Evolutionary conservation across 1,140 invertebrate species (phyloP).

Genomic region (Temnothorax nylanderi): DNA sequence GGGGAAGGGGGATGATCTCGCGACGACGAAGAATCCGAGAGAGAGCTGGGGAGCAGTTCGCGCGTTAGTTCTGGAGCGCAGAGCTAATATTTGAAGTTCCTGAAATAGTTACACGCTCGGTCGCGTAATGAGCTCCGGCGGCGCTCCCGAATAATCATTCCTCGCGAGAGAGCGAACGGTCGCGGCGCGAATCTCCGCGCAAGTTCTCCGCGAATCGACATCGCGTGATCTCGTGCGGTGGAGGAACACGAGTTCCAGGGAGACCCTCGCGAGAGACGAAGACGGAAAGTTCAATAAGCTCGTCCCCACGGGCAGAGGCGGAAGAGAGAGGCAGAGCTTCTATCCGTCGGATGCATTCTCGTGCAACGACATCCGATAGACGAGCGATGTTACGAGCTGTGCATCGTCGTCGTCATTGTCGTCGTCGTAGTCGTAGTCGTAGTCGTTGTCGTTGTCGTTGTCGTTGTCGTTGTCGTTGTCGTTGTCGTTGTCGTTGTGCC

Average conservation of each 20-base stretch:
- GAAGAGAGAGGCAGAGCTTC: not conserved
- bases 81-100: constrained; percentile 76
- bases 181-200: constrained; percentile 30
- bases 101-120: constrained; percentile 71
- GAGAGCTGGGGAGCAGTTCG: constrained; percentile 37
- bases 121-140: constrained; percentile 70
- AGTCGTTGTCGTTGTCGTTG: constrained; percentile 8
- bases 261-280: constrained; percentile 12
- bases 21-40: constrained; percentile 34
- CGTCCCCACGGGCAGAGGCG: constrained; percentile 5
- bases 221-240: constrained; percentile 14
- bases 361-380: constrained; percentile 48
- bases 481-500: not conserved
- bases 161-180: constrained; percentile 28
- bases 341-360: constrained; percentile 35
- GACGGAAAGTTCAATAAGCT: constrained; percentile 46
- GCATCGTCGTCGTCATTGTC: constrained; percentile 32
- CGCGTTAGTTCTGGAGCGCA: constrained; percentile 47
- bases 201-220: constrained; percentile 34
- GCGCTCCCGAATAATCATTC: constrained; percentile 71
- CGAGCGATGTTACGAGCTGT: constrained; percentile 39
- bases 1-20: not conserved
- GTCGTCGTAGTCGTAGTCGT: constrained; percentile 8
- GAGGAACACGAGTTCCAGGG: not conserved
- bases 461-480: constrained; percentile 10